phyloP scores from a whole-genome alignment of 2,888 invertebrate genomes.

The Chesias legatella region DNA sequence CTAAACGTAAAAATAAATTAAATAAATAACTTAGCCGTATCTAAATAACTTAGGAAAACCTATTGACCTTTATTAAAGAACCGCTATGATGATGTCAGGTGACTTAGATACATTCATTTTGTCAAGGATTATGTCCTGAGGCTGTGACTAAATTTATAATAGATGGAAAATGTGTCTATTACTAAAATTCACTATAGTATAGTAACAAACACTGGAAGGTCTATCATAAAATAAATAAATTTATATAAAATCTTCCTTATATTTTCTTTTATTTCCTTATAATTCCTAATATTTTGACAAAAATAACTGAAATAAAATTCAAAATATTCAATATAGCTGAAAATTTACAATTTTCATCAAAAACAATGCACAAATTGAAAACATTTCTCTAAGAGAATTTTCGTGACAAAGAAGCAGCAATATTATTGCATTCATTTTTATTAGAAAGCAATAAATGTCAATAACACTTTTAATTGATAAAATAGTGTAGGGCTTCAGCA shows the following conservation, averaged over 20 bases:
- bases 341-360: no score
- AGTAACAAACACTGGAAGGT: no score
- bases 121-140: constrained; percentile 17
- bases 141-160: not conserved
- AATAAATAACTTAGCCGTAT: constrained; percentile 15
- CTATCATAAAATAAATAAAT: no score
- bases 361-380: no score
- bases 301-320: no score
- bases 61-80: constrained; percentile 29
- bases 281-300: no score
- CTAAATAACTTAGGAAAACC: constrained; percentile 22
- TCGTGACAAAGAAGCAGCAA: constrained; percentile 11
- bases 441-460: constrained; percentile 20
- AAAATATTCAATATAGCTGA: no score
- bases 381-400: not conserved
- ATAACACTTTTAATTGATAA: constrained; percentile 19
- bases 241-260: no score
- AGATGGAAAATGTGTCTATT: no score
- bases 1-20: no score
- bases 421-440: constrained; percentile 15
- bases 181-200: no score
- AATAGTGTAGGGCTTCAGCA: constrained; percentile 27
- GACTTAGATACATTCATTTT: constrained; percentile 21
- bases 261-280: no score
- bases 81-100: constrained; percentile 29